phyloP scores from a whole-genome alignment of 2,113 vertebrate species.

The Chloroceryle aenea region DNA sequence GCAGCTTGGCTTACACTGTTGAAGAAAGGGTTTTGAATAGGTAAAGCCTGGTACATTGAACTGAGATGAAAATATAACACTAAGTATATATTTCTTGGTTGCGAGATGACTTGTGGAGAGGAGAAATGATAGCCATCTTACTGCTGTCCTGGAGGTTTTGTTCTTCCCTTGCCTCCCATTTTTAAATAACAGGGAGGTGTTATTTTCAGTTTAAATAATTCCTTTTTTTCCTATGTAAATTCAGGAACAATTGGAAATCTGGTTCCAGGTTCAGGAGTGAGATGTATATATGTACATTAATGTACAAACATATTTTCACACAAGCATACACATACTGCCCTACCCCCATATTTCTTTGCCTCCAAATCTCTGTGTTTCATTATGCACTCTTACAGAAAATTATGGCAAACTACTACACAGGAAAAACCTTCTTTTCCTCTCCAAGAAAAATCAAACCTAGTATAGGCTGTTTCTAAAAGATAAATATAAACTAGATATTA shows the following conservation, averaged over 20 bases:
- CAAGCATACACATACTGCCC: neutral
- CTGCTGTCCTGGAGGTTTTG: neutral
- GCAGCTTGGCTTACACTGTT: neutral
- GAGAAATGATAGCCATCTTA: neutral
- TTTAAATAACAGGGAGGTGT: neutral
- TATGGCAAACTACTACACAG: neutral
- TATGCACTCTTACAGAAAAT: neutral
- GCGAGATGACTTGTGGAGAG: neutral
- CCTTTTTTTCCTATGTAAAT: neutral
- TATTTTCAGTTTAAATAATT: neutral
- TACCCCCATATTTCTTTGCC: neutral
- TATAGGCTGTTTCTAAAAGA: neutral
- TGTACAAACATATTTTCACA: neutral
- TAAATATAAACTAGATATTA: neutral
- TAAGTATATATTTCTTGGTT: neutral
- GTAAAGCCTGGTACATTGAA: neutral
- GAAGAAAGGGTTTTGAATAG: conserved; percentile 2
- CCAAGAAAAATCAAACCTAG: neutral
- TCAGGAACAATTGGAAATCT: neutral
- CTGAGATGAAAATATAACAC: neutral
- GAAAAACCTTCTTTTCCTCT: neutral
- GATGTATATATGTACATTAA: neutral
- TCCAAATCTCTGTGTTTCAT: neutral
- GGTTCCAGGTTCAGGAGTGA: neutral
- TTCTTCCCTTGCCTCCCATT: neutral